Evolutionary conservation across 1,140 invertebrate species (phyloP).

Genomic region (Drosophila kurseongensis): DNA sequence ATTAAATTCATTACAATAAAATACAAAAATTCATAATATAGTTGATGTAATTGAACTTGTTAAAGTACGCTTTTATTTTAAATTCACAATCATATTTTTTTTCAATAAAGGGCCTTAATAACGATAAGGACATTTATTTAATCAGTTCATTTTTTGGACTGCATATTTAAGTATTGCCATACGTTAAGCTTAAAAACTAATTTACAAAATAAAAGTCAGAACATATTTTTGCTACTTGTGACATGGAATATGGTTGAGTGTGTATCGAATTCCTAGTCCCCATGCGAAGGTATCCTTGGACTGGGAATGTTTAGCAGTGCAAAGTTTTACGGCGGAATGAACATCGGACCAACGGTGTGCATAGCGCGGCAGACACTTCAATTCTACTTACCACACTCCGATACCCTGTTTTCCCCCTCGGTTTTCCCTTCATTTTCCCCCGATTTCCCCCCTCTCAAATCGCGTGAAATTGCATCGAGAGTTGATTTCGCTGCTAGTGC

Average conservation of each 20-base stretch:
- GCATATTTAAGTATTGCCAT: no score
- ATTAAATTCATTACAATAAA: no score
- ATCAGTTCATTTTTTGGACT: no score
- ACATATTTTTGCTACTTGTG: not conserved
- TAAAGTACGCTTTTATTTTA: no score
- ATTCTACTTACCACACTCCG: slow-evolving; percentile 30
- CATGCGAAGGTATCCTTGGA: not conserved
- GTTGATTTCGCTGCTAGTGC: slow-evolving; percentile 58
- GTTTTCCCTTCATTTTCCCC: not conserved
- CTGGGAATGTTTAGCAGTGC: slow-evolving; percentile 14
- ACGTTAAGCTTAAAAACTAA: no score
- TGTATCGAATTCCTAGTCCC: no score
- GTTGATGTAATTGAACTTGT: no score
- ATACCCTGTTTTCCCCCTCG: not conserved
- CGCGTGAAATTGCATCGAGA: slow-evolving; percentile 62
- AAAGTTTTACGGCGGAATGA: slow-evolving; percentile 44
- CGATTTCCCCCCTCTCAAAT: not conserved
- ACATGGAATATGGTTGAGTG: not conserved
- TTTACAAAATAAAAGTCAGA: no score
- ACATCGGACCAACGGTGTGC: slow-evolving; percentile 24
- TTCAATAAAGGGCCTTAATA: no score
- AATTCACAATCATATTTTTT: no score
- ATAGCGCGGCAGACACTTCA: slow-evolving; percentile 44
- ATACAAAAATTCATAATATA: no score
- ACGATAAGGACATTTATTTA: no score